Evolutionary conservation across 2,797 vertebrate genomes (phyloP).

Genomic region (Lacerta viridis): DNA sequence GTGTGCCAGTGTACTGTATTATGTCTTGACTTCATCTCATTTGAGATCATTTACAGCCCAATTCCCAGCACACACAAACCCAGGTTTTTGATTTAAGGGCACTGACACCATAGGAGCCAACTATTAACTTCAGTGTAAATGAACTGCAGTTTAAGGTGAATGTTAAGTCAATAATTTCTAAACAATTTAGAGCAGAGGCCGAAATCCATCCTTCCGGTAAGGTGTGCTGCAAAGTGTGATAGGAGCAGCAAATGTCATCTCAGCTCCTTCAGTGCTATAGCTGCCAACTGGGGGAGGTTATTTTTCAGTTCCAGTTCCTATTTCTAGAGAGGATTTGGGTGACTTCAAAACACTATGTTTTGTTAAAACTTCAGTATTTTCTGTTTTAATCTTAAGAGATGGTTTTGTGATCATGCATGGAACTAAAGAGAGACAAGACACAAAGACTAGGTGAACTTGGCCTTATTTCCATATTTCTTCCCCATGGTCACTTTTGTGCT

Average conservation of each 20-base stretch:
- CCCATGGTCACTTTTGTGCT: neutral
- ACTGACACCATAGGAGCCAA: neutral
- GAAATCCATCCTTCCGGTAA: neutral
- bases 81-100: neutral
- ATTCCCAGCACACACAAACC: neutral
- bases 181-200: neutral
- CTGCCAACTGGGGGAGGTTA: neutral
- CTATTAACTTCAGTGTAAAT: constrained; percentile 6
- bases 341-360: neutral
- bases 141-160: neutral
- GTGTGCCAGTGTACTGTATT: neutral
- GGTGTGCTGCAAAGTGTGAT: neutral
- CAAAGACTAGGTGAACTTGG: no score
- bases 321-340: no score
- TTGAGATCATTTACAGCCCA: constrained; percentile 21
- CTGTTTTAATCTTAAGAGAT: no score
- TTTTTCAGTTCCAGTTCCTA: neutral
- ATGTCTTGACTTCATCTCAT: neutral
- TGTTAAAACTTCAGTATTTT: no score
- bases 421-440: no score
- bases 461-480: no score
- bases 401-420: no score
- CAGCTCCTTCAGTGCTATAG: neutral
- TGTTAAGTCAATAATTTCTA: neutral
- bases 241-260: no score